Conservation (phyloP, 2,113 vertebrate species). For the Channa maculata region DNA sequence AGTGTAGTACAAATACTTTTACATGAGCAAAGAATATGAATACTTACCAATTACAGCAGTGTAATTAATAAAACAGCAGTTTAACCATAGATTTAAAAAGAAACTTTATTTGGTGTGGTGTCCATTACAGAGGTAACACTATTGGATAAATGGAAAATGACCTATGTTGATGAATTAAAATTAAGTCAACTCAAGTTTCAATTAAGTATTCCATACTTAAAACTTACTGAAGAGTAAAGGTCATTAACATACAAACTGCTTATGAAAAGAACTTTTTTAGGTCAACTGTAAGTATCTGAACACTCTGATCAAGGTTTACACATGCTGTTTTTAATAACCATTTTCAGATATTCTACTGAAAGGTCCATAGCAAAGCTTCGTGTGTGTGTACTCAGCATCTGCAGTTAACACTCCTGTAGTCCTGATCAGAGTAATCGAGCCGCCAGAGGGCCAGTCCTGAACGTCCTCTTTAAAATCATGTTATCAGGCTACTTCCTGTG, state of each 20-base stretch:
- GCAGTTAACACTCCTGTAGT: constrained; percentile 55
- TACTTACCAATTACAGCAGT: too few species aligned
- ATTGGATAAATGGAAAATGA: constrained; percentile 63
- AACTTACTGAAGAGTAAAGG: constrained; percentile 39
- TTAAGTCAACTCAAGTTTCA: constrained; percentile 53
- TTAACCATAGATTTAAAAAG: constrained; percentile 43
- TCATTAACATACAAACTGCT: constrained; percentile 57
- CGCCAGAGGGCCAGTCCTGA: constrained; percentile 51
- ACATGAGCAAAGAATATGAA: too few species aligned
- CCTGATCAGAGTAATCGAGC: constrained; percentile 67
- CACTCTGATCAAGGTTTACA: constrained; percentile 59
- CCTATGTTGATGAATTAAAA: constrained; percentile 55
- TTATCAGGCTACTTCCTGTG: constrained; percentile 40
- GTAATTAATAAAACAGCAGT: neutral
- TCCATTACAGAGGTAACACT: constrained; percentile 70
- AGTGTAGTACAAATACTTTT: too few species aligned
- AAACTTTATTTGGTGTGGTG: constrained; percentile 74
- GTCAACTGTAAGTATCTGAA: constrained; percentile 47
- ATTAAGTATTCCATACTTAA: constrained; percentile 55
- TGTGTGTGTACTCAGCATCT: constrained; percentile 47
- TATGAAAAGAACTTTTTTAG: constrained; percentile 48
- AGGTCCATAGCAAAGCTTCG: constrained; percentile 60
- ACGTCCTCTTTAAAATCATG: constrained; percentile 64
- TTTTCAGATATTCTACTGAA: constrained; percentile 47
- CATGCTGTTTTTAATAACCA: constrained; percentile 45